A percentile compares a stretch with the other conserved stretches of the same genome.
Conservation (phyloP, 1,140 invertebrate species). For the Solenopsis invicta region DNA sequence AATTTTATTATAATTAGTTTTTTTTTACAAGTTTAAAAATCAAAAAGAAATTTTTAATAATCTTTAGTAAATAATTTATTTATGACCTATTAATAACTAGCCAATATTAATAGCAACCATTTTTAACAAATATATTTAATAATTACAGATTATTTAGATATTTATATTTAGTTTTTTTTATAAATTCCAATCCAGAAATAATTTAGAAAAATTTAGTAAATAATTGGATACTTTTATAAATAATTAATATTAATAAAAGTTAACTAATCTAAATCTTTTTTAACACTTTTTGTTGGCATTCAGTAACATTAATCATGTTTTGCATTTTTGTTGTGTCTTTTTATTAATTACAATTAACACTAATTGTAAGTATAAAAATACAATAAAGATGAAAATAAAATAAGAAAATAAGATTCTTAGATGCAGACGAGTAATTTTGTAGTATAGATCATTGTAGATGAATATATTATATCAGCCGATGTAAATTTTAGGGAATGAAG, state of each 20-base stretch:
- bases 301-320: conserved; percentile 41
- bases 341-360: conserved; percentile 36
- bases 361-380: conserved; percentile 47
- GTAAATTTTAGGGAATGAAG: conserved; percentile 51
- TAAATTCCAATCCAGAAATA: conserved; percentile 25
- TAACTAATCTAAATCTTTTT: not conserved
- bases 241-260: conserved; percentile 38
- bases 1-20: conserved; percentile 18
- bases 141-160: not conserved
- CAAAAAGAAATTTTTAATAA: conserved; percentile 48
- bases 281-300: conserved; percentile 45
- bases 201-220: conserved; percentile 60
- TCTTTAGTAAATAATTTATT: conserved; percentile 42
- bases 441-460: conserved; percentile 40
- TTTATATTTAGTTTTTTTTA: not conserved
- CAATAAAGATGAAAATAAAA: conserved; percentile 55
- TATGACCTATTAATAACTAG: conserved; percentile 31
- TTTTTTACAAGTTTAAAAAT: conserved; percentile 38
- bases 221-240: conserved; percentile 46
- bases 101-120: not conserved
- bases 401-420: conserved; percentile 63
- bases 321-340: conserved; percentile 30
- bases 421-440: conserved; percentile 23
- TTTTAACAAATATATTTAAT: not conserved
- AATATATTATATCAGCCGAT: conserved; percentile 64